These are phyloP conservation scores for Acanthosepion pharaonis DNA, from an alignment of 2,888 invertebrate species.

Conservation along the genomic window DNA sequence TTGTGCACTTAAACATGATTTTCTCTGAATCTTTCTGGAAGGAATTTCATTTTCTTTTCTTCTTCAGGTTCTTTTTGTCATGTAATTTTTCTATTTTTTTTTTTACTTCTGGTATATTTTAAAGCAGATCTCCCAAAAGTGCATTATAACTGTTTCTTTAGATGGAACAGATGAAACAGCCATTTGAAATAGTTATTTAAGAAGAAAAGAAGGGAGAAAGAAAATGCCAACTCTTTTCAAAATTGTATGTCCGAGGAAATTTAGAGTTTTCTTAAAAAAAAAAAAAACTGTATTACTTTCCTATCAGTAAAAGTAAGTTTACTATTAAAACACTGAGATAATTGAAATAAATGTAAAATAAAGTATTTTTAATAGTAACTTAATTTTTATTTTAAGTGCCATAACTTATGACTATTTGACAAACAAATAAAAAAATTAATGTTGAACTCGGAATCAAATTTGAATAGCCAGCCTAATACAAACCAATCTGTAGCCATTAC, in stretches of 20 bases:
- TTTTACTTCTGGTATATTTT: neutral
- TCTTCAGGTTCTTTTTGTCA: neutral
- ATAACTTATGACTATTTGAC: neutral
- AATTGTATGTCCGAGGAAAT: neutral
- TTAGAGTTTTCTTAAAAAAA: neutral
- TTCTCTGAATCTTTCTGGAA: neutral
- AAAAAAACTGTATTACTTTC: neutral
- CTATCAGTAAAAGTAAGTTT: neutral
- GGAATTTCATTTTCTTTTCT: neutral
- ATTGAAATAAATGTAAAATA: too few species aligned
- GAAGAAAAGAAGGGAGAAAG: neutral
- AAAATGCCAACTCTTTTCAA: neutral
- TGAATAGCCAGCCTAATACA: neutral
- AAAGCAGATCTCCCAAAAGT: neutral
- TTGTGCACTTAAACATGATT: constrained; percentile 17
- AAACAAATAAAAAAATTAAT: neutral
- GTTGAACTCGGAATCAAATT: neutral
- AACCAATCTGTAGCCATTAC: neutral
- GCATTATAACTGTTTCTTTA: neutral
- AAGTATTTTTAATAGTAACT: too few species aligned
- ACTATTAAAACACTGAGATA: neutral
- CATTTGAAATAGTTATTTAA: neutral
- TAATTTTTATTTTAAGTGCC: neutral
- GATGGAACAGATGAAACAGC: neutral
- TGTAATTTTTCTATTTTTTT: neutral